Base-by-base conservation (phyloP, 2,113 vertebrate species). In the Quiscalus mexicanus region DNA sequence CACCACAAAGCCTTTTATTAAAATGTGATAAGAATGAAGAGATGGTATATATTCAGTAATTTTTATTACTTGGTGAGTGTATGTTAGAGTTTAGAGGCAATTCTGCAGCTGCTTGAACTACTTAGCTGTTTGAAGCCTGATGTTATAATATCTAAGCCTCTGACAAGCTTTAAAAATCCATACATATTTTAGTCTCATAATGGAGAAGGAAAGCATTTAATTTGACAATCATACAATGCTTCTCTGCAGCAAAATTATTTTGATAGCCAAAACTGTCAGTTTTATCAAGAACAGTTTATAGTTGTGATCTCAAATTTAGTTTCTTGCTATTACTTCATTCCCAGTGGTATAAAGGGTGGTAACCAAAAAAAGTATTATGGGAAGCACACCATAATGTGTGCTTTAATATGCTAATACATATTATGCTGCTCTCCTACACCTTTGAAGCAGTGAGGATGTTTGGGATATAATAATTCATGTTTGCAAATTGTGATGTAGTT, bases 361-460 rank as follows among this genome's bases (percentile, higher is more conserved):
- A 63, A 39, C 4, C 15, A 47, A 27, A 39, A 24, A 24, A 3
- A 1, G 2, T 11, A 1, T 5, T 5, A 30, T 27, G 3, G 39
- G 63, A 73, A 67, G 22, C 11, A 8, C 8, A 22, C 13, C 6
- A 2, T 37, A 37, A 37, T 37, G 35, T 37, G 35, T 37, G 35
- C 35, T 37, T 37, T 37, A 37, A 37, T 37, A 37, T 37, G 35
- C 35, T 37, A 37, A 37, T 37, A 37, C 35, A 37, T 37, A 37
- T 30, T 27, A 11, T 15, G 2, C 9, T 27, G 2, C 20, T 35
- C 59, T 87, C 16, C 8, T 59, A 49, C 11, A 58, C 18, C 19
- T 58, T 1, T 28, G 74, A 80, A 81, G 8, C 18, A 69, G 5
- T 60, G 49, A 60, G 22, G 35, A 44, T 64, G 4, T 69, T 89